Evolutionary conservation across 2,888 invertebrate genomes (phyloP).

Genomic region (Chalcosyrphus nemorum): DNA sequence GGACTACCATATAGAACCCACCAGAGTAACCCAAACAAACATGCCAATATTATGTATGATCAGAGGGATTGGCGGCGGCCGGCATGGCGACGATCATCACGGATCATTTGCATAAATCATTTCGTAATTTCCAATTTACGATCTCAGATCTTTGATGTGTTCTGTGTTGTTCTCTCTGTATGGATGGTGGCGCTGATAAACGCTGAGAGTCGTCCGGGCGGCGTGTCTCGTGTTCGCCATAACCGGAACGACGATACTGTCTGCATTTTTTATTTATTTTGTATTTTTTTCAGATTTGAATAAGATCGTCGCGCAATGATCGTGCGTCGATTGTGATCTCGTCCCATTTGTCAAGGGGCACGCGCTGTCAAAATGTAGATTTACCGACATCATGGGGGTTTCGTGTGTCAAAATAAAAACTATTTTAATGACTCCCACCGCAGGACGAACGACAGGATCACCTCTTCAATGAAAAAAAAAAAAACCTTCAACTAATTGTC

Average conservation of each 20-base stretch:
- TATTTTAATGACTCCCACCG: neutral
- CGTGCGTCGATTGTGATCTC: conserved; percentile 40
- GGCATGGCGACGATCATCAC: conserved; percentile 52
- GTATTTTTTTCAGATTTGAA: conserved; percentile 54
- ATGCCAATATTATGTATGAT: neutral
- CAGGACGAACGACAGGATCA: neutral
- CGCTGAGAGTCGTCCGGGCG: neutral
- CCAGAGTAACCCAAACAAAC: neutral
- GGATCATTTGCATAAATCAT: conserved; percentile 68
- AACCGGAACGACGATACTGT: conserved; percentile 69
- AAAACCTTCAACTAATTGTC: conserved; percentile 60
- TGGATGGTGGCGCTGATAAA: neutral
- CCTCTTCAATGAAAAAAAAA: neutral
- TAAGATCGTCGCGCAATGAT: conserved; percentile 32
- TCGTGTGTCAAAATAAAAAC: conserved; percentile 9
- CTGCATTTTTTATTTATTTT: conserved; percentile 71
- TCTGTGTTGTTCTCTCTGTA: no score
- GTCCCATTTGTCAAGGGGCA: conserved; percentile 46
- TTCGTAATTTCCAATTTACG: conserved; percentile 66
- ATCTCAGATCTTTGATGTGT: conserved; percentile 52
- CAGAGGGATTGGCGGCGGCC: conserved; percentile 51
- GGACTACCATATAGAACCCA: conserved; percentile 19
- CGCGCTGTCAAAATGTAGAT: conserved; percentile 43
- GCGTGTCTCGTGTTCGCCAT: conserved; percentile 27
- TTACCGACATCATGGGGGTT: conserved; percentile 22